A percentile compares a stretch with the other conserved stretches of the same genome.
phyloP scores from a whole-genome alignment of 2,888 invertebrate genomes.

The Orchestes rusci region DNA sequence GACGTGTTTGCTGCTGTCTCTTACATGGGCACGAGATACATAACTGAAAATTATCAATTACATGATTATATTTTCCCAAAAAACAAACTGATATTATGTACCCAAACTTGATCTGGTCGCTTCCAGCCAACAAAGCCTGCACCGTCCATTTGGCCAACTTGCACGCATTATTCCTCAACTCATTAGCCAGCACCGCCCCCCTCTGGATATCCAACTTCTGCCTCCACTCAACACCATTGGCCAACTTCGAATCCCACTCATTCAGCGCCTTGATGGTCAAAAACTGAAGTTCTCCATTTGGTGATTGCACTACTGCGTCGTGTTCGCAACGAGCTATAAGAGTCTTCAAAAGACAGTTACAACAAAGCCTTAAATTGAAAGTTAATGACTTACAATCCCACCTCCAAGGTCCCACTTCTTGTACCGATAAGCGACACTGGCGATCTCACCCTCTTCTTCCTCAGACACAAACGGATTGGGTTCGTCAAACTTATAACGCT shows the following conservation, averaged over 20 bases:
- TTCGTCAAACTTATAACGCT: slow-evolving; percentile 82
- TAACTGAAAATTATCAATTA: slow-evolving; percentile 68
- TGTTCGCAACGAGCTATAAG: slow-evolving; percentile 94
- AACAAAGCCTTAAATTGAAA: too few species aligned
- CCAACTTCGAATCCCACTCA: slow-evolving; percentile 96
- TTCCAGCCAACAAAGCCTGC: slow-evolving; percentile 81
- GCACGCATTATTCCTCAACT: slow-evolving; percentile 97
- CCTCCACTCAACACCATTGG: slow-evolving; percentile 97
- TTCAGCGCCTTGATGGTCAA: slow-evolving; percentile 95
- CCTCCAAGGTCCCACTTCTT: slow-evolving; percentile 95
- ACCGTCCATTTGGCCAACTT: slow-evolving; percentile 99
- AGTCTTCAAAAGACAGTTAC: slow-evolving; percentile 47
- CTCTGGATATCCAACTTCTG: slow-evolving; percentile 96
- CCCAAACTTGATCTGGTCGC: slow-evolving; percentile 26
- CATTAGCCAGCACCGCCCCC: slow-evolving; percentile 96
- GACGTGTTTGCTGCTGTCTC: slow-evolving; percentile 93
- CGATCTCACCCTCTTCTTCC: slow-evolving; percentile 87
- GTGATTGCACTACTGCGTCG: slow-evolving; percentile 86
- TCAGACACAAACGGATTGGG: slow-evolving; percentile 90
- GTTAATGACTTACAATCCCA: slow-evolving; percentile 61
- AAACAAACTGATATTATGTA: slow-evolving; percentile 6
- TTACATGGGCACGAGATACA: slow-evolving; percentile 89
- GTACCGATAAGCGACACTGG: slow-evolving; percentile 94
- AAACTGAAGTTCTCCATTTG: slow-evolving; percentile 84
- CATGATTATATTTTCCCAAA: too few species aligned